Evolutionary conservation across 2,113 vertebrate genomes (phyloP).

Genomic region (Glaucomys volans): DNA sequence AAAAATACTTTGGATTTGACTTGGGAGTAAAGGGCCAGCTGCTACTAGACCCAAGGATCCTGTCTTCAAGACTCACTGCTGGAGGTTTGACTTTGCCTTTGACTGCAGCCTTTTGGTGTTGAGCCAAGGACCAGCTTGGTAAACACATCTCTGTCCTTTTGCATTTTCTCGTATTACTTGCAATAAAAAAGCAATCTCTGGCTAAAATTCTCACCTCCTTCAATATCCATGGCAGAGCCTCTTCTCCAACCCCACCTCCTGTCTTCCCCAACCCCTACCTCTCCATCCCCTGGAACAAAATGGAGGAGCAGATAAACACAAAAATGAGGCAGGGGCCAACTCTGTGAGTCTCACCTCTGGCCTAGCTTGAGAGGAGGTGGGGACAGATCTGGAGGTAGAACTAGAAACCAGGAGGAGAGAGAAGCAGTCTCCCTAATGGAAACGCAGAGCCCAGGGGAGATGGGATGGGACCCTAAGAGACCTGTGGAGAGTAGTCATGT

Average conservation of each 20-base stretch:
- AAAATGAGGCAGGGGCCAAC: not conserved
- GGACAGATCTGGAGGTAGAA: not conserved
- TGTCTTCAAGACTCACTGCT: not conserved
- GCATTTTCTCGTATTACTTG: not conserved
- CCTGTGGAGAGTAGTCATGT: too few species aligned
- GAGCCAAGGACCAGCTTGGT: not conserved
- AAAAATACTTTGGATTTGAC: not conserved
- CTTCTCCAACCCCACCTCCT: not conserved
- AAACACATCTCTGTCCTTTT: not conserved
- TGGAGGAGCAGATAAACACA: not conserved
- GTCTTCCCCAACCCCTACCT: rapidly evolving
- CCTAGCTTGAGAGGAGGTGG: not conserved
- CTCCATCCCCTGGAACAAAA: not conserved
- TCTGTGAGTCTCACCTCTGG: not conserved
- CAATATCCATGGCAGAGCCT: not conserved
- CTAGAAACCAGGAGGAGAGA: not conserved
- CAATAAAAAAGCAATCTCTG: not conserved
- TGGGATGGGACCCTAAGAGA: not conserved
- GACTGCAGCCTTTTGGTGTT: not conserved
- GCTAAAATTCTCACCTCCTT: not conserved
- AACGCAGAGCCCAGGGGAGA: not conserved
- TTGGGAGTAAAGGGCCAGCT: not conserved
- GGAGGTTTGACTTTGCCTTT: not conserved
- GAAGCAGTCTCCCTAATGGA: not conserved
- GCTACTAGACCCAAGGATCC: not conserved